Evolutionary conservation across 1,140 invertebrate species (phyloP), one percentile per base, ranked within the genome.

Genomic region (Gonatopus flavifemur): DNA sequence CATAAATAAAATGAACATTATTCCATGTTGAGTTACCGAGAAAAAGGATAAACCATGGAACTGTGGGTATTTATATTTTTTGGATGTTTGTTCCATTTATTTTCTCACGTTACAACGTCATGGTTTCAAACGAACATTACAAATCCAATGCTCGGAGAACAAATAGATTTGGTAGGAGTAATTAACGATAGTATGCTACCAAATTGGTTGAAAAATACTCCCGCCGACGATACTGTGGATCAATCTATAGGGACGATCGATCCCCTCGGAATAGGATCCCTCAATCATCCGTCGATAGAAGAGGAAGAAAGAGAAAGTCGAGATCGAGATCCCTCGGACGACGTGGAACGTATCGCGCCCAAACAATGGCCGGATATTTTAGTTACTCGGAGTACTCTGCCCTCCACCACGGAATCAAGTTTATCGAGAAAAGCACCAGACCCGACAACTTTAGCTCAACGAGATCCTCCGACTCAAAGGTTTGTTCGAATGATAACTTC

Each of bases 261-360:
- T n/a, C 24, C 12, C 10, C 32, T 32, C 3, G 49, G 49, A 15
- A 4, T 44, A 36, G 6, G 19, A 31, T 4, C 30, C 49, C 7
- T 47, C 15, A 50, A 53, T 46, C 13, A 19, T 46, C 49, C 9
- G 45, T 36, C 16, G 50, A 60, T 39, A n/a, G n/a, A n/a, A n/a
- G n/a, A n/a, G n/a, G n/a, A n/a, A n/a, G n/a, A n/a, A n/a, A n/a
- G n/a, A n/a, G 30, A 44, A 25, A 19, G 32, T 1, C 52, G 49
- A 1, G 48, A 55, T 25, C 57, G 41, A 6, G 59, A 64, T 42
- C 62, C 65, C 4, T 53, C 62, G n/a, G 69, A 71, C 20, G 66
- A 73, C 15, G 67, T 70, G 8, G 67, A 71, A 42, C 59, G 46
- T 8, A 70, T 70, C 38, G 65, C 70, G 13, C 69, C 67, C 1